Conservation (phyloP, 2,888 invertebrate species). For the Mesorhabditis spiculigera region DNA sequence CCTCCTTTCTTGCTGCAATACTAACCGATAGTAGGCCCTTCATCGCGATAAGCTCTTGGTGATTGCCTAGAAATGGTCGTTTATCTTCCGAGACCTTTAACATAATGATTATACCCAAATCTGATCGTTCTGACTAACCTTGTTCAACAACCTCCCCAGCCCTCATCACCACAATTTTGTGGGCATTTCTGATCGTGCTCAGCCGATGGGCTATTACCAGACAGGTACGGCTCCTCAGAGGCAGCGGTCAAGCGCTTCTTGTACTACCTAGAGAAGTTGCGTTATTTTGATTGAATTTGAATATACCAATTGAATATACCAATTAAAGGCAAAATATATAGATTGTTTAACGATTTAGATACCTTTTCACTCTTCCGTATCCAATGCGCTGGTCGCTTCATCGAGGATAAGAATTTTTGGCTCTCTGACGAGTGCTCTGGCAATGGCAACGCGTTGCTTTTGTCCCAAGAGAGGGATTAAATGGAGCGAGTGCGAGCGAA, state of each 20-base stretch:
- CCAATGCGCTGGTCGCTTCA: conserved; percentile 42
- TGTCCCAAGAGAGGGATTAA: conserved; percentile 48
- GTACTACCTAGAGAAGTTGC: conserved; percentile 70
- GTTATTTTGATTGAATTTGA: too few relatives aligned
- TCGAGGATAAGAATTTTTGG: conserved; percentile 60
- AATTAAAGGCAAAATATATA: too few relatives aligned
- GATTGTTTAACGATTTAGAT: neutral
- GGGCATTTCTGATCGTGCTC: conserved; percentile 60
- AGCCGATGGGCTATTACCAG: conserved; percentile 63
- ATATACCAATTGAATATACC: too few relatives aligned
- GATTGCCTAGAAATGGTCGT: neutral
- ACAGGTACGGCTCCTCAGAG: conserved; percentile 59
- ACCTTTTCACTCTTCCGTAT: conserved; percentile 50
- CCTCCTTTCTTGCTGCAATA: neutral
- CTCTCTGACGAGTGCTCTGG: conserved; percentile 59
- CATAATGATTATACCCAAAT: too few relatives aligned
- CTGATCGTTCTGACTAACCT: conserved; percentile 57
- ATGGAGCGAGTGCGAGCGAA: too few relatives aligned
- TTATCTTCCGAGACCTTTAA: neutral
- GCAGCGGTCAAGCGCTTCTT: conserved; percentile 75
- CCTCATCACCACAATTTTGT: conserved; percentile 41
- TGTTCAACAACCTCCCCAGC: conserved; percentile 64
- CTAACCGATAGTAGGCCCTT: neutral
- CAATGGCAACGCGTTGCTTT: conserved; percentile 61
- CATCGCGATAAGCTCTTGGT: neutral